A percentile compares a stretch with the other conserved stretches of the same genome.
Conservation (phyloP, 2,888 invertebrate genomes). For the Electrophaes corylata region DNA sequence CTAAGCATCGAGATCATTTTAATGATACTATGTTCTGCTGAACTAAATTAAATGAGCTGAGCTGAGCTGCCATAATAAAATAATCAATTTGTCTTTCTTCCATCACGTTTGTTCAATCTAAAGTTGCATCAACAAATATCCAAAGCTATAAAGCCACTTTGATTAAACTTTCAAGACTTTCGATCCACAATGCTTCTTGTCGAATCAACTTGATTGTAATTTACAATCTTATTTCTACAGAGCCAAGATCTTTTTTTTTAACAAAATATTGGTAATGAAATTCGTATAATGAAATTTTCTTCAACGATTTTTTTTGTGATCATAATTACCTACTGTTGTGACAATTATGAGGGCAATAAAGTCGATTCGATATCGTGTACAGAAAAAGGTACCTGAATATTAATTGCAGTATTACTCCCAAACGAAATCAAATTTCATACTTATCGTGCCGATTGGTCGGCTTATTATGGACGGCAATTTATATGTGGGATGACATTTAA, state of each 20-base stretch:
- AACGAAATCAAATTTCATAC: conserved; percentile 45
- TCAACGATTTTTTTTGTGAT: conserved; percentile 24
- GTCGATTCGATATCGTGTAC: conserved; percentile 19
- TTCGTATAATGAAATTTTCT: conserved; percentile 31
- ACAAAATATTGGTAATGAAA: conserved; percentile 27
- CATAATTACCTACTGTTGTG: conserved; percentile 18
- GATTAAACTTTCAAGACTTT: conserved; percentile 40
- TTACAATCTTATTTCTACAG: conserved; percentile 31
- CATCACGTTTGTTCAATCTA: conserved; percentile 29
- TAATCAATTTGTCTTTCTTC: conserved; percentile 33
- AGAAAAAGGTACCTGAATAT: conserved; percentile 27
- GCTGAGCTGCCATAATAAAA: conserved; percentile 35
- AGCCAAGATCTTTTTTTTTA: conserved; percentile 30
- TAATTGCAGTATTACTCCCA: conserved; percentile 35
- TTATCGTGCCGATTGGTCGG: conserved; percentile 55
- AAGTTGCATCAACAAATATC: conserved; percentile 35
- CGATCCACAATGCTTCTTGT: conserved; percentile 32
- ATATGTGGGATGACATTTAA: conserved; percentile 72
- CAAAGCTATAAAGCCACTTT: conserved; percentile 26
- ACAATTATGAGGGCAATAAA: conserved; percentile 22
- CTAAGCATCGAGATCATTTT: no score
- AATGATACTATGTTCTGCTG: no score
- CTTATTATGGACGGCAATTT: conserved; percentile 64
- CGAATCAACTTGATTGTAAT: conserved; percentile 38
- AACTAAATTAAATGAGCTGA: no score